Percentiles rank a stretch among this genome's conserved stretches.
phyloP scores from a whole-genome alignment of 2,113 vertebrate genomes.

The Gila orcuttii region DNA sequence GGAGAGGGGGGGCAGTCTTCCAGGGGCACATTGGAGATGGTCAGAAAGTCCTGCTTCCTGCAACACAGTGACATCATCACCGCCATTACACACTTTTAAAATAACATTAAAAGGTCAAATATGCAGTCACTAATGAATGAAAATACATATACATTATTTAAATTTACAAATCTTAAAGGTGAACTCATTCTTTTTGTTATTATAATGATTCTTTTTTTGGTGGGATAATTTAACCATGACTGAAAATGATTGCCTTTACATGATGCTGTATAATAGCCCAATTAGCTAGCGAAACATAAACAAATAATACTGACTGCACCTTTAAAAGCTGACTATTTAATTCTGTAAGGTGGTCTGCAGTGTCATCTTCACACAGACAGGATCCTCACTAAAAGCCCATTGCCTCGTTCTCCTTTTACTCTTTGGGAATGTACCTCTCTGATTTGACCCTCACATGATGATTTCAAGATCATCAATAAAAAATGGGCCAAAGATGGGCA shows the following conservation, averaged over 20 bases:
- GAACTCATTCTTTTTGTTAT: not conserved
- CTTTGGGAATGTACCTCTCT: not conserved
- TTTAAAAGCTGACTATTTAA: not conserved
- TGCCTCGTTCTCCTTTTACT: constrained; percentile 9
- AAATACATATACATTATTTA: not conserved
- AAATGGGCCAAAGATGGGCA: constrained; percentile 29
- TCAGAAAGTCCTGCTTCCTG: constrained; percentile 92
- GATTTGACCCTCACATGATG: constrained; percentile 25
- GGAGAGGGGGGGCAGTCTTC: constrained; percentile 85
- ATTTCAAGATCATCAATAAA: constrained; percentile 52
- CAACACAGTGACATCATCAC: constrained; percentile 56
- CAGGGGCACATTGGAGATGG: constrained; percentile 76
- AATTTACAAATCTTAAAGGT: not conserved
- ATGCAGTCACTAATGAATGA: not conserved
- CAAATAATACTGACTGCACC: not conserved
- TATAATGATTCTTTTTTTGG: not conserved
- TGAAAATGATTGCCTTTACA: not conserved
- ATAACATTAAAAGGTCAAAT: not conserved
- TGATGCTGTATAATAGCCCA: not conserved
- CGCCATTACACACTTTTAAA: not conserved
- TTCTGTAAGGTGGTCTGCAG: not conserved
- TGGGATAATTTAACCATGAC: not conserved
- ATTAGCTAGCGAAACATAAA: not conserved
- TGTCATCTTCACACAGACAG: not conserved
- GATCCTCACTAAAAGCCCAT: not conserved